Base-by-base conservation (phyloP, 2,113 vertebrate genomes). In the Thamnaconus septentrionalis region DNA sequence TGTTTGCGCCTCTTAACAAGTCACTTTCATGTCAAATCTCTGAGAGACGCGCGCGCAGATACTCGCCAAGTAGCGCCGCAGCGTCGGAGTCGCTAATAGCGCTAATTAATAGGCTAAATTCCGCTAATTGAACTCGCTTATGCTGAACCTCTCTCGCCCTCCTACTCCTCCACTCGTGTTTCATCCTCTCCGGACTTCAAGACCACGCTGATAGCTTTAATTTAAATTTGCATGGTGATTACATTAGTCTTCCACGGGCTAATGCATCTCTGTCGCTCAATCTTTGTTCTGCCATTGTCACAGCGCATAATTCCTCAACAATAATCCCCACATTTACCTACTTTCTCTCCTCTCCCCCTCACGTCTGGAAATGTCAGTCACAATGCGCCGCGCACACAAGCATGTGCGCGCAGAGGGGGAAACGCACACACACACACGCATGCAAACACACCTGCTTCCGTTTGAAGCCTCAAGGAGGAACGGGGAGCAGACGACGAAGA, bases 101-200 rank as follows among this genome's bases (percentile, higher is more conserved):
- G 53, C 86, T 88, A 89, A 91, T 90, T 89, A 88, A 89, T 85
- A 79, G 81, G 80, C 77, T 88, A 84, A 86, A 89, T 87, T 89
- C 73, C 79, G 77, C 89, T 90, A 89, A 89, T 88, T 88, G 87
- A 89, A 81, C 81, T 84, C 74, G 71, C 83, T 82, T 76, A 83
- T 84, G 82, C 81, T 60, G 72, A 70, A 82, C 63, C 69, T 51
- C 76, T 80, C 71, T 69, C 75, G 52, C 48, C 66, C 67, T 70
- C 66, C 64, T 71, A 83, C 75, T 78, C 64, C 71, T 66, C 75
- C 72, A 64, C 80, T 73, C 5, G 59, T 71, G 66, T 78, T 72
- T 51, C 77, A 69, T 74, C 80, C 79, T 77, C 73, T 63, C 66
- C 55, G 77, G 71, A 81, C 83, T 78, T 73, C 41, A 62, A 70